phyloP scores from a whole-genome alignment of 1,140 invertebrate genomes.

The Vollenhovia emeryi region DNA sequence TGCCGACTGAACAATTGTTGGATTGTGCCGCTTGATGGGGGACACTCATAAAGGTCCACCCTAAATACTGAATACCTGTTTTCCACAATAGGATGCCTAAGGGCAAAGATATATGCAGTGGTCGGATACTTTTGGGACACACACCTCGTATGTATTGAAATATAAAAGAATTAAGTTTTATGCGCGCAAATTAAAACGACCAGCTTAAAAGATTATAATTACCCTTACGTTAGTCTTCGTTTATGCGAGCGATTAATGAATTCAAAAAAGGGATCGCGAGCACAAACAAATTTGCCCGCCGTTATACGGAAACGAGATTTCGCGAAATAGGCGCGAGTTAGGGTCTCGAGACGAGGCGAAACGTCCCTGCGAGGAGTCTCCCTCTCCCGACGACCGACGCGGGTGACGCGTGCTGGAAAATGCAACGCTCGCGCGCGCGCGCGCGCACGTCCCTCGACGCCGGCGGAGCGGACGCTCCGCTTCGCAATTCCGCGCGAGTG shows the following conservation, averaged over 20 bases:
- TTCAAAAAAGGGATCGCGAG: neutral
- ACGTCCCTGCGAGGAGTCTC: neutral
- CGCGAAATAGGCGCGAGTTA: neutral
- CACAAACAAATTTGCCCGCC: neutral
- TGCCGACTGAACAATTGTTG: no score
- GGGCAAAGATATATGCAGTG: no score
- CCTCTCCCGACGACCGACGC: neutral
- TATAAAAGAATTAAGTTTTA: neutral
- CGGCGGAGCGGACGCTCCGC: slow-evolving; percentile 14
- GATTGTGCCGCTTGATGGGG: no score
- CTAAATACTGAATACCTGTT: no score
- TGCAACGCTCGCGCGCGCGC: neutral
- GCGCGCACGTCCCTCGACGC: slow-evolving; percentile 9
- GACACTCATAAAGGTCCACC: no score
- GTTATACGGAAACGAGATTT: neutral
- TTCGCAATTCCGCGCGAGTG: slow-evolving; percentile 66
- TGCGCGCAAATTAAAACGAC: neutral
- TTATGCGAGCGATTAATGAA: no score
- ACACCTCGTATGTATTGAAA: neutral
- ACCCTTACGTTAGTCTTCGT: neutral
- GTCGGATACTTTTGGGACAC: no score
- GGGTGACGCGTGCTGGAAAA: slow-evolving; percentile 35
- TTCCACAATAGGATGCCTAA: no score
- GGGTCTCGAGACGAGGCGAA: neutral
- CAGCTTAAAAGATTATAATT: neutral